phyloP scores from a whole-genome alignment of 2,888 invertebrate species.

The Xylocampa areola region DNA sequence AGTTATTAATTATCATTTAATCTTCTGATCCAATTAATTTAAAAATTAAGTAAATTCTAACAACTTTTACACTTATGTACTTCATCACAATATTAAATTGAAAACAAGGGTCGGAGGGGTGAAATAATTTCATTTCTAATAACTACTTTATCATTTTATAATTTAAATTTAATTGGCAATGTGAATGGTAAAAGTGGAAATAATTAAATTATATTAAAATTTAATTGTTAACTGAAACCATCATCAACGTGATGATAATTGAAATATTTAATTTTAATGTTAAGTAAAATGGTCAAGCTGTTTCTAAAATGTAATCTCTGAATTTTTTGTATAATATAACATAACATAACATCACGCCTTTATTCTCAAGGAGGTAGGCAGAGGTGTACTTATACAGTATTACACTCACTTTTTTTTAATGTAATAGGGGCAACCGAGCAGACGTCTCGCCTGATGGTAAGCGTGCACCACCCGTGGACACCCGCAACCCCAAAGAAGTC shows the following conservation, averaged over 20 bases:
- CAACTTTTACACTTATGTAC: slow-evolving; percentile 26
- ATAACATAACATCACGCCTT: too few species aligned
- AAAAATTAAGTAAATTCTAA: slow-evolving; percentile 21
- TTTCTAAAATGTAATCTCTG: too few species aligned
- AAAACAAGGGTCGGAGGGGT: slow-evolving; percentile 15
- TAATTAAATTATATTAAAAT: slow-evolving; percentile 18
- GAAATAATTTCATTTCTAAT: slow-evolving; percentile 23
- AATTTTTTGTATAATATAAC: too few species aligned
- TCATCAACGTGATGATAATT: background rate
- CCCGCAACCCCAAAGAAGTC: too few species aligned
- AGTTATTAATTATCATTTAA: slow-evolving; percentile 14
- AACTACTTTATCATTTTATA: slow-evolving; percentile 15
- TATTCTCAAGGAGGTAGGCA: too few species aligned
- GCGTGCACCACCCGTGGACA: too few species aligned
- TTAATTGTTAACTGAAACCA: background rate
- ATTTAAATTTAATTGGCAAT: slow-evolving; percentile 34
- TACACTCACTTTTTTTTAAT: too few species aligned
- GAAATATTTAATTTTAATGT: background rate
- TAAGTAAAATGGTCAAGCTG: background rate
- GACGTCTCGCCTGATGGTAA: too few species aligned
- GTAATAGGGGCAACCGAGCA: too few species aligned
- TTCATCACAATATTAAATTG: slow-evolving; percentile 43
- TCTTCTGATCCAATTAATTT: slow-evolving; percentile 25
- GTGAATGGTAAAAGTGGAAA: background rate
- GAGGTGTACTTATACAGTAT: too few species aligned